Conservation (phyloP, 1,140 invertebrate genomes). For the Drosophila fuyamai region DNA sequence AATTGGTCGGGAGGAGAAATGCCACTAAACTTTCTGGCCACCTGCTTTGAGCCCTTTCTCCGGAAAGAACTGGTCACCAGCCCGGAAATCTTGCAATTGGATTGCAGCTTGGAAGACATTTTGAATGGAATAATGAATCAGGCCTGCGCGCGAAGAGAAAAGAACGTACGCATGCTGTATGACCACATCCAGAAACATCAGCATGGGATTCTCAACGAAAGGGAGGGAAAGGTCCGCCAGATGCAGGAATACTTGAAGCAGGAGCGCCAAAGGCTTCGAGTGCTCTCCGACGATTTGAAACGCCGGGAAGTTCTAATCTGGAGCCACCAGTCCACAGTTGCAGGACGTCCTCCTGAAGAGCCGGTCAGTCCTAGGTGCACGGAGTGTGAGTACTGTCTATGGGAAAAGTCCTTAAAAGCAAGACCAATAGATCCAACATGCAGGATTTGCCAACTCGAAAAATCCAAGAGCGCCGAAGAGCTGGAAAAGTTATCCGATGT, state of each 20-base stretch:
- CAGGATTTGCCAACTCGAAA: neutral
- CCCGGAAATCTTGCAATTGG: slow-evolving; percentile 23
- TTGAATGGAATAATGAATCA: slow-evolving; percentile 28
- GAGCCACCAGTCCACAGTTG: slow-evolving; percentile 10
- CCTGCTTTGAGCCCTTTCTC: slow-evolving; percentile 30
- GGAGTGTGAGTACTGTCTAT: slow-evolving; percentile 4
- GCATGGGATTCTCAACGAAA: slow-evolving; percentile 18
- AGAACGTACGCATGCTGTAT: slow-evolving; percentile 52
- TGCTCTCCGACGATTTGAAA: slow-evolving; percentile 19
- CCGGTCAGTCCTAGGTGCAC: neutral
- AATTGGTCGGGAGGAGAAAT: slow-evolving; percentile 30
- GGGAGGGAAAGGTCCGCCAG: slow-evolving; percentile 7
- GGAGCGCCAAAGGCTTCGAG: slow-evolving; percentile 5
- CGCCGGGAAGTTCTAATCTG: slow-evolving; percentile 14
- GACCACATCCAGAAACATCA: slow-evolving; percentile 44
- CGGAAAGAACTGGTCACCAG: slow-evolving; percentile 16
- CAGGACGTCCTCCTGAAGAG: neutral
- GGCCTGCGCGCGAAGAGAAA: slow-evolving; percentile 34
- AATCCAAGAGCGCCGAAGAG: neutral
- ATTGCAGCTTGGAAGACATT: slow-evolving; percentile 42
- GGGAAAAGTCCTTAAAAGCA: neutral
- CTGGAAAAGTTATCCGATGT: slow-evolving; percentile 5
- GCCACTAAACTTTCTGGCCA: slow-evolving; percentile 42
- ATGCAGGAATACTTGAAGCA: neutral
- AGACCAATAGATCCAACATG: neutral